phyloP scores from a whole-genome alignment of 2,888 invertebrate genomes.

The Eristalis arbustorum region DNA sequence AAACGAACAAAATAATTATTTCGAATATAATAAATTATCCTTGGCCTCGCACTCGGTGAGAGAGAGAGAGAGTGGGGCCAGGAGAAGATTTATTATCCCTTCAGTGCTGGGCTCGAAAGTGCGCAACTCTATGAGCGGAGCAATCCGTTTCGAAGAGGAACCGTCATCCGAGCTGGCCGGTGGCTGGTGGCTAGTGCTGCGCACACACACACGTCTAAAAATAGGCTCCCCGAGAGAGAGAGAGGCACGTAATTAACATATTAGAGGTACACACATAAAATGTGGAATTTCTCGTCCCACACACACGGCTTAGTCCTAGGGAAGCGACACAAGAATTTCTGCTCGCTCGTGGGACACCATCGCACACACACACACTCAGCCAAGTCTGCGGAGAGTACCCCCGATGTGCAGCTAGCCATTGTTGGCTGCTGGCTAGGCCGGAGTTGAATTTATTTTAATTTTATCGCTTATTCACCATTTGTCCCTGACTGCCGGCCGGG shows the following conservation, averaged over 20 bases:
- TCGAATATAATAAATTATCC: slow-evolving; percentile 65
- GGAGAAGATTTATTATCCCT: slow-evolving; percentile 66
- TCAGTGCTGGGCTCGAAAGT: slow-evolving; percentile 42
- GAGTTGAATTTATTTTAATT: slow-evolving; percentile 61
- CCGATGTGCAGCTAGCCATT: neutral
- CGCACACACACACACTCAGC: neutral
- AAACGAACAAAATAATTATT: slow-evolving; percentile 61
- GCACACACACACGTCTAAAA: slow-evolving; percentile 30
- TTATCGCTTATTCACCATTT: slow-evolving; percentile 66
- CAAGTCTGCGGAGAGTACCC: slow-evolving; percentile 4
- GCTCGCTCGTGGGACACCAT: slow-evolving; percentile 36
- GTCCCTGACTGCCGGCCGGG: neutral
- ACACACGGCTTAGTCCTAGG: slow-evolving; percentile 62
- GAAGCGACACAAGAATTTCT: slow-evolving; percentile 49
- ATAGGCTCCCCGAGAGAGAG: slow-evolving; percentile 34
- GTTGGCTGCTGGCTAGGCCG: neutral
- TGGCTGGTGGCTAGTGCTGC: neutral
- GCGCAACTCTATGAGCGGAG: slow-evolving; percentile 16
- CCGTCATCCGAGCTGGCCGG: neutral
- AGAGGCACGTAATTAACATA: slow-evolving; percentile 72
- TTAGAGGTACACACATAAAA: slow-evolving; percentile 72
- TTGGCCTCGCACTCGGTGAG: slow-evolving; percentile 19
- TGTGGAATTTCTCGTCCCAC: slow-evolving; percentile 72
- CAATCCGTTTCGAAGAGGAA: slow-evolving; percentile 31
- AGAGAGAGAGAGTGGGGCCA: neutral